phyloP scores from a whole-genome alignment of 2,888 invertebrate genomes.

The Chesias legatella region DNA sequence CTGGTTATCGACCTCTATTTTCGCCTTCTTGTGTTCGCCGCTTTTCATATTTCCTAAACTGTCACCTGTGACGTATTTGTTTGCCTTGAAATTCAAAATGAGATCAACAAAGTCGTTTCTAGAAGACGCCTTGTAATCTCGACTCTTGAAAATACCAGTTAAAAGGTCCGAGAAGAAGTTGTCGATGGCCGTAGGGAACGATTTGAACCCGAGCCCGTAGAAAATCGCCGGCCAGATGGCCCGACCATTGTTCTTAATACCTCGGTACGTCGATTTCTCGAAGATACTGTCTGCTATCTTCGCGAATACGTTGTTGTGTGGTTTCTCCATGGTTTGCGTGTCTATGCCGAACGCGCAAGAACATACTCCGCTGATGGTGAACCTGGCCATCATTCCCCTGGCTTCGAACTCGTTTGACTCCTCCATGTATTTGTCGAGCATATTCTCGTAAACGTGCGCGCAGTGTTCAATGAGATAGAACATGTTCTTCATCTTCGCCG shows the following conservation, averaged over 20 bases:
- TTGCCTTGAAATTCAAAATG: conserved; percentile 42
- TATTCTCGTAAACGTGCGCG: conserved; percentile 37
- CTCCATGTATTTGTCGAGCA: conserved; percentile 37
- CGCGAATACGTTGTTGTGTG: conserved; percentile 40
- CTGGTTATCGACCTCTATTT: conserved; percentile 52
- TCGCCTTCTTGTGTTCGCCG: conserved; percentile 33
- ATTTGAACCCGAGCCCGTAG: conserved; percentile 42
- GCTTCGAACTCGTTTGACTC: conserved; percentile 34
- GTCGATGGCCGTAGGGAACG: conserved; percentile 35
- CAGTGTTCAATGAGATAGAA: conserved; percentile 52
- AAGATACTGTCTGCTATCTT: conserved; percentile 43
- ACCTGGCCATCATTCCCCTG: conserved; percentile 40
- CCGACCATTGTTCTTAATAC: conserved; percentile 35
- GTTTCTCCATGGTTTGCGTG: conserved; percentile 41
- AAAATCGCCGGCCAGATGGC: conserved; percentile 53
- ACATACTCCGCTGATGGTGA: conserved; percentile 54
- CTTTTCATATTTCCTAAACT: conserved; percentile 40
- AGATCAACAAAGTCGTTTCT: conserved; percentile 56
- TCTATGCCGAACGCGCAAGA: conserved; percentile 56
- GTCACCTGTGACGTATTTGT: conserved; percentile 43
- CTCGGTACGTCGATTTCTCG: conserved; percentile 33
- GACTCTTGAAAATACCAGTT: conserved; percentile 37
- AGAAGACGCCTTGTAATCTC: conserved; percentile 38
- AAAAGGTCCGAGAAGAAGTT: conserved; percentile 43
- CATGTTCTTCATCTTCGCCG: conserved; percentile 62